Conservation (phyloP, 2,888 invertebrate genomes). For the Polylopha cassiicola region DNA sequence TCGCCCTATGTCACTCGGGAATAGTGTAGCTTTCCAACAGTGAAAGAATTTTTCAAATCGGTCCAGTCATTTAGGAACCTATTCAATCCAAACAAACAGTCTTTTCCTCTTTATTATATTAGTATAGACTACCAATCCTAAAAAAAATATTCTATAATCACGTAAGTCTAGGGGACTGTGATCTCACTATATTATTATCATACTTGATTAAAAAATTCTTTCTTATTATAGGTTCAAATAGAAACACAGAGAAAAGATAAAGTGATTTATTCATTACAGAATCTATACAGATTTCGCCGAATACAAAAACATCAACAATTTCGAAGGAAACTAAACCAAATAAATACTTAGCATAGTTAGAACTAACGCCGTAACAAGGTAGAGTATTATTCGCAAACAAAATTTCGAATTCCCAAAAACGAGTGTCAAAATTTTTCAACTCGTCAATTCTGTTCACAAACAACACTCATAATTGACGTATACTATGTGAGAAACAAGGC, state of each 20-base stretch:
- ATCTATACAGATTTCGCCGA: conserved; percentile 67
- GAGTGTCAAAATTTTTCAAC: too few relatives aligned
- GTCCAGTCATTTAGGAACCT: too few relatives aligned
- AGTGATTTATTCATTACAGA: conserved; percentile 72
- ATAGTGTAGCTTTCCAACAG: too few relatives aligned
- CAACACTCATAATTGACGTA: conserved; percentile 27
- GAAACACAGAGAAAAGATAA: conserved; percentile 52
- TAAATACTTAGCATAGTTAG: conserved; percentile 37
- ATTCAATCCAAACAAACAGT: too few relatives aligned
- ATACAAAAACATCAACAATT: conserved; percentile 70
- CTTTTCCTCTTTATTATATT: too few relatives aligned
- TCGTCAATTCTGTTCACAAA: too few relatives aligned
- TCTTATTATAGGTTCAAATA: neutral
- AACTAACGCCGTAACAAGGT: conserved; percentile 35
- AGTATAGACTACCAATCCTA: too few relatives aligned
- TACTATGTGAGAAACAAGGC: conserved; percentile 43
- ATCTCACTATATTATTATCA: neutral
- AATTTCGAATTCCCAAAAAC: too few relatives aligned
- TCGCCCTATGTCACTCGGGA: too few relatives aligned
- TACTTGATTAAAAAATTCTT: conserved; percentile 3
- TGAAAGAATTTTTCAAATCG: too few relatives aligned
- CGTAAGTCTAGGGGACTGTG: neutral
- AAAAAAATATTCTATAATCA: too few relatives aligned
- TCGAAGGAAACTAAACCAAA: conserved; percentile 46
- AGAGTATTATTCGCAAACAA: too few relatives aligned